Conservation (phyloP, 2,797 vertebrate genomes). For the Uromys caudimaculatus region DNA sequence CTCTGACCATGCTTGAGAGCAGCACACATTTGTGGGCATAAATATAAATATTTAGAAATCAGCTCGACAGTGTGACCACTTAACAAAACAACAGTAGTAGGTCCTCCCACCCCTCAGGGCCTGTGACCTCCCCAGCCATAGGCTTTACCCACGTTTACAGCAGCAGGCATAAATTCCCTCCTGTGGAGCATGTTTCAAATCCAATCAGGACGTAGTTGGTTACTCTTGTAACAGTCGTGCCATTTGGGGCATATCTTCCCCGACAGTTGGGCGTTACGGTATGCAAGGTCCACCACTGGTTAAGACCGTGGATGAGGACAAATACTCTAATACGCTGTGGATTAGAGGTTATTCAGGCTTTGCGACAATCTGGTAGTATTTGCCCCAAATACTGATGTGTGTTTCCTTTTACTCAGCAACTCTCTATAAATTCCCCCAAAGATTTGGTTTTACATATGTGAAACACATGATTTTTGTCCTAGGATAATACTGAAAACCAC, state of each 20-base stretch:
- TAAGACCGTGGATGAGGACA: neutral
- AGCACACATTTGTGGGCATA: neutral
- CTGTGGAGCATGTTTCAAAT: neutral
- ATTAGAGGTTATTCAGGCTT: neutral
- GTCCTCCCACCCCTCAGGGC: neutral
- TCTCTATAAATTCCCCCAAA: neutral
- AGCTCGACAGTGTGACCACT: neutral
- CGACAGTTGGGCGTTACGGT: too few relatives aligned
- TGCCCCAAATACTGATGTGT: neutral
- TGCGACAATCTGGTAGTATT: neutral
- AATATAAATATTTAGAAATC: neutral
- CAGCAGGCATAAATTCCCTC: too few relatives aligned
- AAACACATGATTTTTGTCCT: slow-evolving; percentile 20
- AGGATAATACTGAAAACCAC: neutral
- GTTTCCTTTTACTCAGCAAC: neutral
- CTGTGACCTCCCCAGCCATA: neutral
- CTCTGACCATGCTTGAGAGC: neutral
- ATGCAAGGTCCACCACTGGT: too few relatives aligned
- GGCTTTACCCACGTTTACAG: neutral
- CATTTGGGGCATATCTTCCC: neutral
- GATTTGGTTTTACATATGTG: slow-evolving; percentile 1
- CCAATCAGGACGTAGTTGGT: neutral
- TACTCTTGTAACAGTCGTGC: neutral
- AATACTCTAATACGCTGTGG: neutral
- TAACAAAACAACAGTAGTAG: neutral